A percentile compares a stretch with the other conserved stretches of the same genome.
Conservation (phyloP, 2,113 vertebrate genomes). For the Talpa occidentalis region DNA sequence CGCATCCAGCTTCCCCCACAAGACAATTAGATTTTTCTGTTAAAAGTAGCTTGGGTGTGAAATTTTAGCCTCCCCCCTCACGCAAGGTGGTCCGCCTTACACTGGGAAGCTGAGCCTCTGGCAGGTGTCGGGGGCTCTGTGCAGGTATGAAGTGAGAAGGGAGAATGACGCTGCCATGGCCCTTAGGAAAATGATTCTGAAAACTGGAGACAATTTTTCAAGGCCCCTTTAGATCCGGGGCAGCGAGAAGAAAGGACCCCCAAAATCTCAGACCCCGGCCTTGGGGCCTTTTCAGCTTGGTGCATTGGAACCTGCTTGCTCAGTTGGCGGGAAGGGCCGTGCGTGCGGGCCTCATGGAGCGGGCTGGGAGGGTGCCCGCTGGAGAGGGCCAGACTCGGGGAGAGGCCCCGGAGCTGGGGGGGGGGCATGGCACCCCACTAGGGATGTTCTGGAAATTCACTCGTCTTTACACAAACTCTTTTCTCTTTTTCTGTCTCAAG, state of each 20-base stretch:
- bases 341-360: background rate
- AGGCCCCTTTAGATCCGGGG: background rate
- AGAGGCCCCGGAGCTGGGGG: too few relatives aligned
- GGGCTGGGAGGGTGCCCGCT: background rate
- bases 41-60: background rate
- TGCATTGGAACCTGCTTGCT: background rate
- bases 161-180: too few relatives aligned
- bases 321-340: background rate
- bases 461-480: background rate
- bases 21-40: background rate
- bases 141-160: background rate
- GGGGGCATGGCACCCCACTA: background rate
- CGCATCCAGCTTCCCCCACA: background rate
- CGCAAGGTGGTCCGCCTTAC: background rate
- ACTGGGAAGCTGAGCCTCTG: background rate
- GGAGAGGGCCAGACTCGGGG: background rate
- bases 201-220: accelerated
- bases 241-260: background rate
- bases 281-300: background rate
- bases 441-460: background rate
- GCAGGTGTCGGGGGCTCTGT: background rate
- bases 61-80: too few relatives aligned
- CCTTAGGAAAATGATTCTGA: background rate
- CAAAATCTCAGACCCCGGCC: background rate
- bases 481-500: background rate